A percentile compares a stretch with the other conserved stretches of the same genome.
Conservation (phyloP, 2,113 vertebrate species). For the Eurystomus gularis region DNA sequence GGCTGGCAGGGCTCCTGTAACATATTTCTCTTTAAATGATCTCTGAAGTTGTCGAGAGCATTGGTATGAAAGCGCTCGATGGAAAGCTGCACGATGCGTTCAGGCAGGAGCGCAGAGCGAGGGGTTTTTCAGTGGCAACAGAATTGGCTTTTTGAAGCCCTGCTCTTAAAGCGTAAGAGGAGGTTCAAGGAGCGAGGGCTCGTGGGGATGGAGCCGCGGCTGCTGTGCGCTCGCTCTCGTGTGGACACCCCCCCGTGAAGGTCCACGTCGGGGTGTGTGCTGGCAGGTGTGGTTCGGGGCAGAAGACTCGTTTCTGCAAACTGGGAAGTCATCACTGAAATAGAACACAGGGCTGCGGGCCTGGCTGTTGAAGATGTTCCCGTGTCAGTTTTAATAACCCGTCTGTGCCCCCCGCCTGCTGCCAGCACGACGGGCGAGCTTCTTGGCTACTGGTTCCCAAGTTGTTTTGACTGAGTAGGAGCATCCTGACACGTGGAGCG, state of each 20-base stretch:
- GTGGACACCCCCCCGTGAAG: slow-evolving; percentile 6
- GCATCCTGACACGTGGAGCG: neutral
- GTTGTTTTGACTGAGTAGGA: neutral
- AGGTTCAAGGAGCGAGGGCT: slow-evolving; percentile 39
- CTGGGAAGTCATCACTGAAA: no score
- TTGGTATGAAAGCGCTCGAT: slow-evolving; percentile 23
- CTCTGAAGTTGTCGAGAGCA: slow-evolving; percentile 55
- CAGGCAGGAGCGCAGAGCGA: slow-evolving; percentile 35
- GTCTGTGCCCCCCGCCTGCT: neutral
- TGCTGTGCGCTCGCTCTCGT: neutral
- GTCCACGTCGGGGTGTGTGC: neutral
- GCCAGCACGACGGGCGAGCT: neutral
- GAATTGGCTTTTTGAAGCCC: slow-evolving; percentile 57
- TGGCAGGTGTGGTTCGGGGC: neutral
- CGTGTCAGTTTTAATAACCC: neutral
- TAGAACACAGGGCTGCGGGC: neutral
- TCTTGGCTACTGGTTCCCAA: neutral
- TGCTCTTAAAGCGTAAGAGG: neutral
- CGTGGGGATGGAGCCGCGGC: neutral
- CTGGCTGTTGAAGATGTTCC: neutral
- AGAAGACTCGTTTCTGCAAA: neutral
- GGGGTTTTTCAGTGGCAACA: slow-evolving; percentile 17
- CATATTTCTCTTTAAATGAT: slow-evolving; percentile 50
- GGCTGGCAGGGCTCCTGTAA: slow-evolving; percentile 65
- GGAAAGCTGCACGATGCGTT: slow-evolving; percentile 50